Conservation (phyloP, 2,888 invertebrate genomes). For the Drymonia ruficornis region DNA sequence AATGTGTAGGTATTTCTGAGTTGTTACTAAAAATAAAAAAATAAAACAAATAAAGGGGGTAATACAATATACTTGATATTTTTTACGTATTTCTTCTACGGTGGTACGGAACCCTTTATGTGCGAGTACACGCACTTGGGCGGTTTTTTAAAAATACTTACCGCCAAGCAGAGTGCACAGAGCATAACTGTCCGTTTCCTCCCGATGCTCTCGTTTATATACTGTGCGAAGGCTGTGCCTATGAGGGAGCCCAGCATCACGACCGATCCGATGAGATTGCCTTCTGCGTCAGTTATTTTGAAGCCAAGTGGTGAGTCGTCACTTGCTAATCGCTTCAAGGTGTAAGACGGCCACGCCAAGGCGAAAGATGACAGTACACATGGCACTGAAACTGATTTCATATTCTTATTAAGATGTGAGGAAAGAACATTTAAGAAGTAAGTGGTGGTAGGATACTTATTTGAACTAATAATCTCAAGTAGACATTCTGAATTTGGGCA, state of each 20-base stretch:
- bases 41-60: no score
- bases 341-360: constrained; percentile 49
- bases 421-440: no score
- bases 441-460: no score
- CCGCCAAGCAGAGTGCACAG: constrained; percentile 34
- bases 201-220: constrained; percentile 42
- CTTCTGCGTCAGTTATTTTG: constrained; percentile 33
- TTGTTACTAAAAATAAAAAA: no score
- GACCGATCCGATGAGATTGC: constrained; percentile 43
- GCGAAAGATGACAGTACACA: constrained; percentile 28
- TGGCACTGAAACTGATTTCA: constrained; percentile 35
- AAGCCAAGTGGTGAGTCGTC: constrained; percentile 41
- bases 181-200: constrained; percentile 43
- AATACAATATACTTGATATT: no score
- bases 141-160: constrained; percentile 26
- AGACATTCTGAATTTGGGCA: no score
- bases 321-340: constrained; percentile 35
- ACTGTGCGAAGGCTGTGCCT: constrained; percentile 29
- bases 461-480: no score
- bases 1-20: no score
- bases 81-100: no score
- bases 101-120: no score
- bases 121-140: no score
- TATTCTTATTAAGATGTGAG: not conserved
- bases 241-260: constrained; percentile 44